These are phyloP conservation scores for Atractosteus spatula DNA, from an alignment of 2,113 vertebrate species.

Conservation along the genomic window DNA sequence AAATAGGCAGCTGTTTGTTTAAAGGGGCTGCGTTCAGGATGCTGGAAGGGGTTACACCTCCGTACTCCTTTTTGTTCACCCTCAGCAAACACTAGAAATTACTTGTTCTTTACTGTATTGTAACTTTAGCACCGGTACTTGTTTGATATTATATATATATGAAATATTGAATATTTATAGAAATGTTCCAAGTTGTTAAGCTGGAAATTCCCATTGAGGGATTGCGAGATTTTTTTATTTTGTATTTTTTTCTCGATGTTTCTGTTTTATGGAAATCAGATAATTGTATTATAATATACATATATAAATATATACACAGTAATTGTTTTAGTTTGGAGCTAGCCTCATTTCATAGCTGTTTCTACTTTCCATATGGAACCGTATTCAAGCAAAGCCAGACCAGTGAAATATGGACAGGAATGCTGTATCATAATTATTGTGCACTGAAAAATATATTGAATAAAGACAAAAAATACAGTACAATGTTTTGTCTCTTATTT, in stretches of 20 bases:
- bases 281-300: conserved; percentile 25
- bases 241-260: conserved; percentile 15
- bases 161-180: conserved; percentile 9
- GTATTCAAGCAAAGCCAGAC: conserved; percentile 25
- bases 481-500: neutral
- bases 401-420: conserved; percentile 25
- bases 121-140: neutral
- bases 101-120: neutral
- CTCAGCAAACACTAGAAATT: neutral
- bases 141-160: conserved; percentile 6
- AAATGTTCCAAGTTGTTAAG: conserved; percentile 10
- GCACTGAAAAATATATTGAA: conserved; percentile 29
- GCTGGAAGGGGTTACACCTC: conserved; percentile 25
- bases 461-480: conserved; percentile 13
- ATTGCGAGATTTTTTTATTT: conserved; percentile 14
- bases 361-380: conserved; percentile 31
- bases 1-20: too few species aligned
- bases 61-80: conserved; percentile 2
- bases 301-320: conserved; percentile 16
- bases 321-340: conserved; percentile 27
- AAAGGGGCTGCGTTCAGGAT: neutral
- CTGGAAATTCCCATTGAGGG: conserved; percentile 15
- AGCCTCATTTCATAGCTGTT: conserved; percentile 29
- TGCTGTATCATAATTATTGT: conserved; percentile 35
- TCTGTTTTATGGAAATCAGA: conserved; percentile 29